Evolutionary conservation across 1,140 invertebrate species (phyloP).

Genomic region (Chymomyza costata): DNA sequence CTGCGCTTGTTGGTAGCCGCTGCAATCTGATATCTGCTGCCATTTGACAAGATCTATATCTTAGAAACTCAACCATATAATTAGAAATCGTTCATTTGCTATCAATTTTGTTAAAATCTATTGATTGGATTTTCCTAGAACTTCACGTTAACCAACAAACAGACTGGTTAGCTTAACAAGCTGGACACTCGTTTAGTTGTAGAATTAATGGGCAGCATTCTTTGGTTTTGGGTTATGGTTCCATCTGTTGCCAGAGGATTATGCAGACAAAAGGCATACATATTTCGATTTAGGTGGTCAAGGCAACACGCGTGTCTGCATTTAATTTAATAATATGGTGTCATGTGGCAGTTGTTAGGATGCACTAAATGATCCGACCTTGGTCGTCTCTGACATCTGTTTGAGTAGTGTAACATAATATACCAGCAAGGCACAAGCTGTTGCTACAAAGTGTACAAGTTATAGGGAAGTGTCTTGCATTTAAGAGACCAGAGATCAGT

Average conservation of each 20-base stretch:
- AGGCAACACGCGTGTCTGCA: conserved; percentile 51
- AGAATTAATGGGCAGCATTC: conserved; percentile 58
- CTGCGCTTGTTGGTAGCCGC: too few species aligned
- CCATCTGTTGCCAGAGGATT: conserved; percentile 43
- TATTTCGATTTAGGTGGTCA: conserved; percentile 43
- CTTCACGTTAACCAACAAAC: conserved; percentile 1
- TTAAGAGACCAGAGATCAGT: too few species aligned
- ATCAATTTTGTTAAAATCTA: conserved; percentile 39
- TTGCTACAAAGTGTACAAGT: too few species aligned
- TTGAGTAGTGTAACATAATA: conserved; percentile 59
- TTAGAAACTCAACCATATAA: conserved; percentile 31
- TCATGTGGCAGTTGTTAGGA: conserved; percentile 69
- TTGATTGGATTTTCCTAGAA: conserved; percentile 59
- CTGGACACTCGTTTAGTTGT: conserved; percentile 42
- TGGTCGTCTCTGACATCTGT: conserved; percentile 41
- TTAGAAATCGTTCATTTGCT: conserved; percentile 63
- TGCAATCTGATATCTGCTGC: conserved; percentile 32
- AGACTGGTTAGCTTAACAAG: conserved; percentile 57
- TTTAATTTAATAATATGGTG: conserved; percentile 70
- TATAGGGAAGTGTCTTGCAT: too few species aligned
- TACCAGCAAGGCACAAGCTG: too few species aligned
- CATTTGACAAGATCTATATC: conserved; percentile 50
- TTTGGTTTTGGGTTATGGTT: conserved; percentile 15
- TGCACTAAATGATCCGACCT: conserved; percentile 58
- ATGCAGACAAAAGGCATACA: conserved; percentile 21